Conservation (phyloP, 1,140 invertebrate genomes). For the Diorhabda elongata region DNA sequence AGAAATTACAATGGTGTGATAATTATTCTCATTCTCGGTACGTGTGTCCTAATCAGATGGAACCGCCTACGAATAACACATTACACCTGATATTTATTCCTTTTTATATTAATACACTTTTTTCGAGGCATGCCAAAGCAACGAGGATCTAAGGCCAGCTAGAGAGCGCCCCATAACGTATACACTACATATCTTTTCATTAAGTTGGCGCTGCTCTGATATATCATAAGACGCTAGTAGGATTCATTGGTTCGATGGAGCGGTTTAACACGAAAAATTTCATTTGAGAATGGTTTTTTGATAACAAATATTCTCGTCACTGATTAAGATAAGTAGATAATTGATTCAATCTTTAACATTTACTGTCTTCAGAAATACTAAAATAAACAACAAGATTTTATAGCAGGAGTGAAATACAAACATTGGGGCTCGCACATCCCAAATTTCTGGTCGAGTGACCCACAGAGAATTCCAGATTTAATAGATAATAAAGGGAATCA, state of each 20-base stretch:
- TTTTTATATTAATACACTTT: constrained; percentile 39
- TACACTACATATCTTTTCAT: constrained; percentile 46
- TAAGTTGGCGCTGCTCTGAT: constrained; percentile 39
- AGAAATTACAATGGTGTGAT: constrained; percentile 38
- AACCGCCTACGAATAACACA: constrained; percentile 37
- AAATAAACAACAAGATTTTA: too few species aligned
- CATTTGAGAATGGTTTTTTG: too few species aligned
- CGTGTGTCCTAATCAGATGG: constrained; percentile 38
- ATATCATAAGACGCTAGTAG: constrained; percentile 40
- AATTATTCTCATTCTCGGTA: constrained; percentile 30
- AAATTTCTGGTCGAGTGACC: too few species aligned
- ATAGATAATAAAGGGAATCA: too few species aligned
- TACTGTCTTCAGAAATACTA: too few species aligned
- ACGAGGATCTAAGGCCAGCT: constrained; percentile 4
- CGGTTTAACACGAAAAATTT: constrained; percentile 8
- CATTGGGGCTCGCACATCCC: too few species aligned
- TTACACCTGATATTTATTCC: constrained; percentile 31
- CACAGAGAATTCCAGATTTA: too few species aligned
- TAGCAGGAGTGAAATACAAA: too few species aligned
- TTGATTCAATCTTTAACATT: too few species aligned
- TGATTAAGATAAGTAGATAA: too few species aligned
- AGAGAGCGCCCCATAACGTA: constrained; percentile 34
- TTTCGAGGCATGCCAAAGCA: constrained; percentile 24
- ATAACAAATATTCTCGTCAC: too few species aligned
- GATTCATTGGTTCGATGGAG: constrained; percentile 19